phyloP scores from a whole-genome alignment of 2,797 vertebrate species.

The Lutjanus argentimaculatus region DNA sequence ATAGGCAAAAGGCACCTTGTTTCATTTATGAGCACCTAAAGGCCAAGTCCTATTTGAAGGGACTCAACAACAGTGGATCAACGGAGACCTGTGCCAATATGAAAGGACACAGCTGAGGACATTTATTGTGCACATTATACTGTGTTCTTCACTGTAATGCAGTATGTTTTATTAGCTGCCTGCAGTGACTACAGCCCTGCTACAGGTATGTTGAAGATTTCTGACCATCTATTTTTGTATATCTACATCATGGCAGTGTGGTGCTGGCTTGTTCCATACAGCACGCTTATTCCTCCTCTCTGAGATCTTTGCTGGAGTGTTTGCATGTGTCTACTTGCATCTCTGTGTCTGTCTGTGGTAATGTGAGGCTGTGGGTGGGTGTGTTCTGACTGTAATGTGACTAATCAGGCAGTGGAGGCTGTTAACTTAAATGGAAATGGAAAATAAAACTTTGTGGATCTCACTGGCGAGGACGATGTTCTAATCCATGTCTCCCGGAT shows the following conservation, averaged over 20 bases:
- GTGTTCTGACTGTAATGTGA: slow-evolving; percentile 41
- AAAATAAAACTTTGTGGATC: not conserved
- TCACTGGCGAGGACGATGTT: not conserved
- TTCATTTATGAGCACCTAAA: slow-evolving; percentile 58
- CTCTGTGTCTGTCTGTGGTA: slow-evolving; percentile 32
- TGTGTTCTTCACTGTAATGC: slow-evolving; percentile 17
- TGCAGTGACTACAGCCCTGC: slow-evolving; percentile 34
- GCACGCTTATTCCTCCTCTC: slow-evolving; percentile 5
- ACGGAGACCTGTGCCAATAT: slow-evolving; percentile 29
- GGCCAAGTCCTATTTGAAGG: slow-evolving; percentile 57
- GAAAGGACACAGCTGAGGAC: slow-evolving; percentile 56
- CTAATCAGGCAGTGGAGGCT: slow-evolving; percentile 39
- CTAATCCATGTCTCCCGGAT: not conserved
- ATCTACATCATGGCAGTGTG: slow-evolving; percentile 2
- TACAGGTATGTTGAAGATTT: slow-evolving; percentile 68
- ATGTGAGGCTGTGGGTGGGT: slow-evolving; percentile 57
- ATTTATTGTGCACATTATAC: slow-evolving; percentile 1
- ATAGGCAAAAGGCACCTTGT: slow-evolving; percentile 59
- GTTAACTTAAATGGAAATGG: not conserved
- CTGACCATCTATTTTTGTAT: slow-evolving; percentile 45
- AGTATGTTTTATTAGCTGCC: slow-evolving; percentile 23
- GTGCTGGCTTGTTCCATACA: slow-evolving; percentile 1
- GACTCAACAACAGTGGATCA: slow-evolving; percentile 16
- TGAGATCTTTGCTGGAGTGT: slow-evolving; percentile 38
- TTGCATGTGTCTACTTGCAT: slow-evolving; percentile 62